Evolutionary conservation across 1,140 invertebrate species (phyloP).

Genomic region (Microvelia longipes): DNA sequence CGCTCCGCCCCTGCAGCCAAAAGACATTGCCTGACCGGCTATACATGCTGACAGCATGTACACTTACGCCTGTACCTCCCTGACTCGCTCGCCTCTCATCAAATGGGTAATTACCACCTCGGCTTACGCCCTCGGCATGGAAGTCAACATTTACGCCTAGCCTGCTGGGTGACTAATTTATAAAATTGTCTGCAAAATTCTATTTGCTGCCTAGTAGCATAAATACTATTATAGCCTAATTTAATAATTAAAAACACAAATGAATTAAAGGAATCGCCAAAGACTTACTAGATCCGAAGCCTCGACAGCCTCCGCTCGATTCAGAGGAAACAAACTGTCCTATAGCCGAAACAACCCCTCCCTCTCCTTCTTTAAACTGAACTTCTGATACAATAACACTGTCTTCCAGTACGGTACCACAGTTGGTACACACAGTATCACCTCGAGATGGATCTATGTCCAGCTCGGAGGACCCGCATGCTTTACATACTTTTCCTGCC

Average conservation of each 20-base stretch:
- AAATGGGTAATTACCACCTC: too few relatives aligned
- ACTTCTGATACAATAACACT: slow-evolving; percentile 92
- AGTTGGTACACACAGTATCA: slow-evolving; percentile 89
- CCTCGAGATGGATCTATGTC: slow-evolving; percentile 82
- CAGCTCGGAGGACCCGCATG: slow-evolving; percentile 87
- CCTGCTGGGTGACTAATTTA: too few relatives aligned
- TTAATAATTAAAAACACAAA: not conserved
- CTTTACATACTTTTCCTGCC: slow-evolving; percentile 58
- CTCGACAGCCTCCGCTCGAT: slow-evolving; percentile 60
- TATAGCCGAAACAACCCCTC: slow-evolving; percentile 70
- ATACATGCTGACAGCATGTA: too few relatives aligned
- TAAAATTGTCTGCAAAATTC: too few relatives aligned
- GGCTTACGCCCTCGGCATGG: too few relatives aligned
- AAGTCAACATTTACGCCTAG: too few relatives aligned
- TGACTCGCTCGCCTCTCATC: too few relatives aligned
- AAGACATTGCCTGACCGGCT: too few relatives aligned
- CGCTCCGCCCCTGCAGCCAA: too few relatives aligned
- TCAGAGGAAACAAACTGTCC: slow-evolving; percentile 87
- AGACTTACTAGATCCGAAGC: slow-evolving; percentile 48
- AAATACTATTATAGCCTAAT: too few relatives aligned
- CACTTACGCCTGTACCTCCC: too few relatives aligned
- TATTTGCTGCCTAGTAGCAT: too few relatives aligned
- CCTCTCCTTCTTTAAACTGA: slow-evolving; percentile 84
- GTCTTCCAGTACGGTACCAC: slow-evolving; percentile 89
- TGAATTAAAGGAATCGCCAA: not conserved